Conservation (phyloP, 2,888 invertebrate species). For the Seira musarum region DNA sequence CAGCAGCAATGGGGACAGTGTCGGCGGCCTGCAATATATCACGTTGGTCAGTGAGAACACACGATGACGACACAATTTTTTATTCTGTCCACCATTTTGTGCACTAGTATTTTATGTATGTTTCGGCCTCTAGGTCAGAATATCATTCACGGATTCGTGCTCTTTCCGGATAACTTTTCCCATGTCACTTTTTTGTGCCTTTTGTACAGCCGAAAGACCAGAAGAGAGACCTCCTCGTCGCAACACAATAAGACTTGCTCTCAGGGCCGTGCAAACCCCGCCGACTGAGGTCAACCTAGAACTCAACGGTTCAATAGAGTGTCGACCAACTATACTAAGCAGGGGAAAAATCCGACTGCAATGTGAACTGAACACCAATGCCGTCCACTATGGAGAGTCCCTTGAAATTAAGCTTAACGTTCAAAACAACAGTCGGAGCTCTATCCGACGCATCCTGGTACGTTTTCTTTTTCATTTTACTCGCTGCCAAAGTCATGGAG, state of each 20-base stretch:
- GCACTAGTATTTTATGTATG: background rate
- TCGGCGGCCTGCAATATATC: too few species aligned
- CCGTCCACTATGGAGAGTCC: conserved; percentile 88
- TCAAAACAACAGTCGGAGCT: conserved; percentile 87
- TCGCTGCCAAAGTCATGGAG: too few species aligned
- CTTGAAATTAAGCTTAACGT: conserved; percentile 83
- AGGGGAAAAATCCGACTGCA: conserved; percentile 87
- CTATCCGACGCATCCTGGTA: conserved; percentile 88
- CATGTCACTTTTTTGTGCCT: conserved; percentile 19
- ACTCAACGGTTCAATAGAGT: conserved; percentile 62
- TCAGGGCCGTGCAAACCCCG: conserved; percentile 71
- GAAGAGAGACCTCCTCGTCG: conserved; percentile 88
- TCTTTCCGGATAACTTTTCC: background rate
- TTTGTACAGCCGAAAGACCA: conserved; percentile 79
- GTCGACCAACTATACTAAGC: conserved; percentile 77
- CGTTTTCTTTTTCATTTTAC: too few species aligned
- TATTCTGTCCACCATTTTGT: too few species aligned
- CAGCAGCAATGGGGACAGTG: too few species aligned
- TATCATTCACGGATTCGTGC: background rate
- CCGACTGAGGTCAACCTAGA: conserved; percentile 60
- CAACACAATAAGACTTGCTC: conserved; percentile 88
- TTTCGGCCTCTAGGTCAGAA: background rate
- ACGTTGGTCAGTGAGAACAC: too few species aligned
- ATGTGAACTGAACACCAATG: conserved; percentile 85
- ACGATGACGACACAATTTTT: too few species aligned